Percentiles rank a stretch among this genome's conserved stretches.
Conservation (phyloP, 2,113 vertebrate genomes). For the Paraplagusia blochii region DNA sequence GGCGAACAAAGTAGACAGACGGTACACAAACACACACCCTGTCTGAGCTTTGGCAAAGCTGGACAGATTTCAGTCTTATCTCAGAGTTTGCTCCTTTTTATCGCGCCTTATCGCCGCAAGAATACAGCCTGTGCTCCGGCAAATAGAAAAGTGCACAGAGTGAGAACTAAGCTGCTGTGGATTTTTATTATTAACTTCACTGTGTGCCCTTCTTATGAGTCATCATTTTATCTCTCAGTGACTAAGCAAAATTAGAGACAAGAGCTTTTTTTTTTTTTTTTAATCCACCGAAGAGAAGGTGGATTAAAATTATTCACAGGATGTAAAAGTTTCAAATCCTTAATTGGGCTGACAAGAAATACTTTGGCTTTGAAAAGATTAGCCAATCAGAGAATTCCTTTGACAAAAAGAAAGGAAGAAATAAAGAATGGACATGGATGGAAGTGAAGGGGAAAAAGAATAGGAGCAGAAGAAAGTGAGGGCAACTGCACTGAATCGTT, state of each 20-base stretch:
- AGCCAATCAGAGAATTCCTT: conserved; percentile 12
- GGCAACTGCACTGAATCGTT: conserved; percentile 2
- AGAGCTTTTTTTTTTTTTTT: neutral
- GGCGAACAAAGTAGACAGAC: conserved; percentile 48
- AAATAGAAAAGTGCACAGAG: conserved; percentile 25
- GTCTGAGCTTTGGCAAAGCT: conserved; percentile 55
- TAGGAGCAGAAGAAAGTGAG: neutral
- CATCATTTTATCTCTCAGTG: conserved; percentile 19
- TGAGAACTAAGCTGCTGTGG: neutral
- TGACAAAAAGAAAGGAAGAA: neutral
- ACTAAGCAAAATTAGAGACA: conserved; percentile 6
- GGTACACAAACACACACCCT: conserved; percentile 65
- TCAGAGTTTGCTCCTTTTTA: conserved; percentile 28
- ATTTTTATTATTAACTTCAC: neutral
- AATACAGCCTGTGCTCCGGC: conserved; percentile 24
- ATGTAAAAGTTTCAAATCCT: neutral
- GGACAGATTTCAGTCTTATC: conserved; percentile 57
- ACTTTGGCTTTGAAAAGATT: neutral
- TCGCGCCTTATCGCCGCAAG: conserved; percentile 26
- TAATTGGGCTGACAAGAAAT: neutral
- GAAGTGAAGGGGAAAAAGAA: neutral
- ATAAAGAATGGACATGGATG: neutral
- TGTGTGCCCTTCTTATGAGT: conserved; percentile 13
- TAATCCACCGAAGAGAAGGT: neutral
- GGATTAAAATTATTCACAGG: neutral